Evolutionary conservation across 2,113 vertebrate genomes (phyloP), one percentile per base, ranked within the genome.

Genomic region (Pseudorhombus dupliciocellatus): DNA sequence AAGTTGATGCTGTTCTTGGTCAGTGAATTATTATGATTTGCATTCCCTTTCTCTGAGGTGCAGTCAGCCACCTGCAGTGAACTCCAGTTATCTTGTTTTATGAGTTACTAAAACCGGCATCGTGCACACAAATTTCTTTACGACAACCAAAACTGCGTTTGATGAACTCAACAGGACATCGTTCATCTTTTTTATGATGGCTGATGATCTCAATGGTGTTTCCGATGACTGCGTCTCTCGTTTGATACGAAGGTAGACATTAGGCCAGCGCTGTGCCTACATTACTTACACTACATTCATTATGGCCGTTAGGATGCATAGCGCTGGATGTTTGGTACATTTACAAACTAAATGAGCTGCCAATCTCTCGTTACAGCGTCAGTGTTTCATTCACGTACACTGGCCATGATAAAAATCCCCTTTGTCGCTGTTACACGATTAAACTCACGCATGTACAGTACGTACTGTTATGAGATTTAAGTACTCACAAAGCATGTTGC

Each of bases 401-500:
- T 18, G 50, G 57, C 58, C 64, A 72, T 54, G 78, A 63, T 74
- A 68, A 77, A 77, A 37, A 22, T 8, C 21, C 37, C 11, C 30
- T 69, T 69, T 74, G 61, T 82, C 68, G 69, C 42, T 72, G 66
- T 84, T 79, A 83, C 54, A 68, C 71, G 65, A 86, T 82, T 87
- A 82, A 75, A 74, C 50, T 56, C 55, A 50, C 70, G 56, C 22
- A 14, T 24, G 51, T 44, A 30, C 28, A 16, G 51, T 44, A 30
- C 28, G 18, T 44, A 26, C 51, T 52, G 75, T 75, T 70, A 70
- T 66, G 66, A 73, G 77, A 83, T 84, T 79, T 56, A 50, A 75
- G 76, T 25, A 54, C 66, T 44, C 53, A 40, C 28, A 21, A 20
- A 55, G 65, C 61, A 18, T 58, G 15, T 21, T 1, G 42, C 54